phyloP scores from a whole-genome alignment of 2,888 invertebrate species.

The Mimas tiliae region DNA sequence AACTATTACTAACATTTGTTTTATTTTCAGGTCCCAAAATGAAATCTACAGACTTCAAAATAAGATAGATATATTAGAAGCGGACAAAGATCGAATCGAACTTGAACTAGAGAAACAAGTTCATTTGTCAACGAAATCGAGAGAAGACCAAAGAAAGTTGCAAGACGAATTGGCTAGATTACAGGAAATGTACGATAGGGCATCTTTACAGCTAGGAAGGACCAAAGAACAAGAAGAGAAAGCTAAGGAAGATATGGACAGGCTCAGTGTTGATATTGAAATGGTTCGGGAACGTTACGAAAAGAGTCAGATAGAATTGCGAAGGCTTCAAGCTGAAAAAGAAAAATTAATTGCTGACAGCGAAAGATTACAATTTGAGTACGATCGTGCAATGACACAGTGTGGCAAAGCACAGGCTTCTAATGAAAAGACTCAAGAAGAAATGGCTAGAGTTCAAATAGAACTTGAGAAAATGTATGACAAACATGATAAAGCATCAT shows the following conservation, averaged over 20 bases:
- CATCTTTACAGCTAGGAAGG: conserved; percentile 92
- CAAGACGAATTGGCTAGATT: conserved; percentile 94
- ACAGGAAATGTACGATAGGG: conserved; percentile 95
- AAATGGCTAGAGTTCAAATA: conserved; percentile 92
- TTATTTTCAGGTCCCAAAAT: conserved; percentile 90
- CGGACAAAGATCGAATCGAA: conserved; percentile 93
- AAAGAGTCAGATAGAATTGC: conserved; percentile 93
- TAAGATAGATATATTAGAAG: conserved; percentile 93
- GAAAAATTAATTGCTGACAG: conserved; percentile 94
- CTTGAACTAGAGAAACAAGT: conserved; percentile 94
- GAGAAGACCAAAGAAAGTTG: conserved; percentile 93
- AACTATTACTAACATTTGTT: conserved; percentile 22
- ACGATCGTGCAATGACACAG: conserved; percentile 94
- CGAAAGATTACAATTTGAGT: conserved; percentile 93
- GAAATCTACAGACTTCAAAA: conserved; percentile 95
- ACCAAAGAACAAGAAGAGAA: conserved; percentile 96
- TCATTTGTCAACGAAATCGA: conserved; percentile 90
- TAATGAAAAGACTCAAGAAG: conserved; percentile 95
- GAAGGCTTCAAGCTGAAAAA: conserved; percentile 92
- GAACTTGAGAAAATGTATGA: conserved; percentile 96
- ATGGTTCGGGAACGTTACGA: conserved; percentile 95
- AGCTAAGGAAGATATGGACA: conserved; percentile 92
- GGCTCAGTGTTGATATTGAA: conserved; percentile 91
- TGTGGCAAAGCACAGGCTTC: conserved; percentile 93
- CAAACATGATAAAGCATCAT: conserved; percentile 93